These are phyloP conservation scores for Napeogenes inachia DNA, from an alignment of 2,888 invertebrate species.

Conservation along the genomic window DNA sequence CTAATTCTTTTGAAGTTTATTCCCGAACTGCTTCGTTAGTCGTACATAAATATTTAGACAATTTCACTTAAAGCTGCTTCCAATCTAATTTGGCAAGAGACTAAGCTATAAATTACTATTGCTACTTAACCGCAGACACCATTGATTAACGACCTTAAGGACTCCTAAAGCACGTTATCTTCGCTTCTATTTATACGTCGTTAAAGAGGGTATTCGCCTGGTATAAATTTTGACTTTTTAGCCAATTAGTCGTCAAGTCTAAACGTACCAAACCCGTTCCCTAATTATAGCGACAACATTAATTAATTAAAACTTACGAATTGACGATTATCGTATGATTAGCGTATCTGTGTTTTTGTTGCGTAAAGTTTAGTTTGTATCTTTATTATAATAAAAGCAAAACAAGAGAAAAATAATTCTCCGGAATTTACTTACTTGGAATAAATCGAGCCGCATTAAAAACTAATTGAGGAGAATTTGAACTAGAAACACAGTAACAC, in stretches of 20 bases:
- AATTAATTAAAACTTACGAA: conserved; percentile 41
- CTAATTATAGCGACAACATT: conserved; percentile 37
- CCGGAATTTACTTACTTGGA: neutral
- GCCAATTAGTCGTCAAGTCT: conserved; percentile 24
- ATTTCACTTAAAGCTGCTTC: conserved; percentile 7
- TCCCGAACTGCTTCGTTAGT: neutral
- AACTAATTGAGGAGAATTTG: neutral
- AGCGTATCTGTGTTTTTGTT: conserved; percentile 15
- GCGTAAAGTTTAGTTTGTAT: no score
- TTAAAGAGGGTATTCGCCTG: conserved; percentile 2
- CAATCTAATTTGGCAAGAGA: conserved; percentile 6
- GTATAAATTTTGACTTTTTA: conserved; percentile 11
- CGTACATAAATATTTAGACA: conserved; percentile 7
- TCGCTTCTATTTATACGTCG: neutral
- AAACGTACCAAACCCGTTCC: conserved; percentile 33
- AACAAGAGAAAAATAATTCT: no score
- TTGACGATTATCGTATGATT: conserved; percentile 36
- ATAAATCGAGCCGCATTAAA: conserved; percentile 8
- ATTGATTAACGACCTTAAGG: conserved; percentile 9
- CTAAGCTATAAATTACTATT: conserved; percentile 16
- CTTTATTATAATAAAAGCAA: no score
- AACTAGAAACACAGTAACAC: no score
- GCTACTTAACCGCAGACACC: conserved; percentile 15
- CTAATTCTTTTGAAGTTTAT: neutral
- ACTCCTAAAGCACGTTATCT: neutral